Percentiles rank a stretch among this genome's conserved stretches.
Conservation (phyloP, 1,140 invertebrate species). For the Campoletis sonorensis region DNA sequence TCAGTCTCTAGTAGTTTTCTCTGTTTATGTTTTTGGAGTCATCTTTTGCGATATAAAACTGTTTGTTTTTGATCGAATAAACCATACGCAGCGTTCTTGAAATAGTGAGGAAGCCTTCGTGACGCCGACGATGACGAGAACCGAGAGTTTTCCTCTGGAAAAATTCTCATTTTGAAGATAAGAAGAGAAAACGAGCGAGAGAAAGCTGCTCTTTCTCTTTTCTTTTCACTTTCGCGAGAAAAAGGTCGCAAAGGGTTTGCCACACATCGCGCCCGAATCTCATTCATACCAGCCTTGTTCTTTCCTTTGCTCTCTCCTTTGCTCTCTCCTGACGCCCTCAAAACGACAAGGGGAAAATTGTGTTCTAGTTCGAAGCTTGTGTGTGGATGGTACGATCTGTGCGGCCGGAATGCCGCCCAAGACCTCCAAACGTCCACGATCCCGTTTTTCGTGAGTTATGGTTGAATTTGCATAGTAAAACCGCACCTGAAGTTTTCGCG, state of each 20-base stretch:
- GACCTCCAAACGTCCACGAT: not conserved
- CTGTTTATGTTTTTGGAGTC: too few species aligned
- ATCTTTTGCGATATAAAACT: too few species aligned
- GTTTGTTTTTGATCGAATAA: not conserved
- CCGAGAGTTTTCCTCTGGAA: not conserved
- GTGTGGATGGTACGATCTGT: not conserved
- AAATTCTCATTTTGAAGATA: not conserved
- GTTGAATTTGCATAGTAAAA: conserved; percentile 71
- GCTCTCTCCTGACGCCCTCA: not conserved
- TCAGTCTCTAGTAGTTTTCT: too few species aligned
- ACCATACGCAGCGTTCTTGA: not conserved
- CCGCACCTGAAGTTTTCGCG: conserved; percentile 20
- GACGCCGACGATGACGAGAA: not conserved
- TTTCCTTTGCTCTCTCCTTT: not conserved
- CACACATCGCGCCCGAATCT: not conserved
- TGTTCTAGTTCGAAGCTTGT: not conserved
- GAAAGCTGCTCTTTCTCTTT: not conserved
- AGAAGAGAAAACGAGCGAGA: not conserved
- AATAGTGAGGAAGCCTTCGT: not conserved
- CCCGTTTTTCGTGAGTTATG: conserved; percentile 64
- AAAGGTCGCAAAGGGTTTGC: not conserved
- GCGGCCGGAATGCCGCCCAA: not conserved
- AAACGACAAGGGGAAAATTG: not conserved
- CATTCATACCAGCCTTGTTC: not conserved
- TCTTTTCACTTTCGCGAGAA: not conserved